A percentile compares a stretch with the other conserved stretches of the same genome.
These are phyloP conservation scores for Rhagium mordax DNA, from an alignment of 2,888 invertebrate species.

Conservation along the genomic window DNA sequence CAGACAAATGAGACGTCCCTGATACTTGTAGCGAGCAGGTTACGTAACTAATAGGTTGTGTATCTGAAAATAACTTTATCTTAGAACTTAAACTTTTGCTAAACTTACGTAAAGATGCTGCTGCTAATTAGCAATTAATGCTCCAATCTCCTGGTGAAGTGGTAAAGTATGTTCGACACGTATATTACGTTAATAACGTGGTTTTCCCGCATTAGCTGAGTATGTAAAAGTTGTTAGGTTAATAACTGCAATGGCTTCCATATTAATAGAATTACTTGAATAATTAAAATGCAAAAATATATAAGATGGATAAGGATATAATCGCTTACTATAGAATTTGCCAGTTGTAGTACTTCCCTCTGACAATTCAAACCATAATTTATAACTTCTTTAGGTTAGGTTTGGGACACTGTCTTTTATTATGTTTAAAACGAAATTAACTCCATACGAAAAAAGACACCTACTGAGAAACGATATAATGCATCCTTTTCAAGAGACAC, in stretches of 20 bases:
- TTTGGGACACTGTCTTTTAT: too few relatives aligned
- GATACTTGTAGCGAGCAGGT: conserved; percentile 10
- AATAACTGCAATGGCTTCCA: not conserved
- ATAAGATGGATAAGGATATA: too few relatives aligned
- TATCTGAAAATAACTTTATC: conserved; percentile 19
- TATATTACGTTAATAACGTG: conserved; percentile 1
- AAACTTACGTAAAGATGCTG: conserved; percentile 13
- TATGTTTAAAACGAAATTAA: too few relatives aligned
- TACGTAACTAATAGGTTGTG: conserved; percentile 1
- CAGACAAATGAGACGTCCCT: not conserved
- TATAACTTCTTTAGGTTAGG: too few relatives aligned
- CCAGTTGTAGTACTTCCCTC: too few relatives aligned
- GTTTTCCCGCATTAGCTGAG: conserved; percentile 7
- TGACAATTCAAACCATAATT: too few relatives aligned
- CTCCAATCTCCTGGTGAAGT: conserved; percentile 23
- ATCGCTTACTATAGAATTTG: too few relatives aligned
- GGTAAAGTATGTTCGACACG: conserved; percentile 28
- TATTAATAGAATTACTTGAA: too few relatives aligned
- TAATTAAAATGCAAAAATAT: too few relatives aligned
- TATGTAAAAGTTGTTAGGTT: not conserved
- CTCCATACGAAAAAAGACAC: too few relatives aligned
- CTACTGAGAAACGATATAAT: too few relatives aligned
- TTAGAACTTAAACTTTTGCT: conserved; percentile 11
- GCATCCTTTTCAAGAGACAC: too few relatives aligned
- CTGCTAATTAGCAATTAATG: conserved; percentile 26